Evolutionary conservation across 2,888 invertebrate genomes (phyloP), one percentile per base, ranked within the genome.

Genomic region (Synergus laeviventris): DNA sequence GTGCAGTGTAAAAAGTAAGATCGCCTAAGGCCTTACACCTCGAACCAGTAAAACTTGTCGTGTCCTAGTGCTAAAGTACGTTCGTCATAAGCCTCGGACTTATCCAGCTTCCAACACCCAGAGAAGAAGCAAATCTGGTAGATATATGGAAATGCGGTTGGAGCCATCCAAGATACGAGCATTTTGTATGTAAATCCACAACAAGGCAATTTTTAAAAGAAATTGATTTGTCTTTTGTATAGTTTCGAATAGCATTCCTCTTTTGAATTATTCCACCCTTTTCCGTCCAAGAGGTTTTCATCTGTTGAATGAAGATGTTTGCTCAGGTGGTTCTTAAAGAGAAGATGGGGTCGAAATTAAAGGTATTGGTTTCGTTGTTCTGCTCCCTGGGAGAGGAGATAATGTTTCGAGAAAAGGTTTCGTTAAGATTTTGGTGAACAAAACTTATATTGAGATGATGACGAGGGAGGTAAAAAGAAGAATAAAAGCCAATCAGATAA

Each of bases 1-100:
- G 82, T 84, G 86, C 84, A 87, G 84, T 85, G 86, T 87, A 86
- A 87, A 87, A 88, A 86, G 84, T 82, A 83, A 86, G 82, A 87
- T 86, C 84, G 87, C 89, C 88, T 81, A 82, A 87, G 89, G 89
- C 88, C 84, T 89, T 88, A 89, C 88, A 89, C 89, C 88, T 89
- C 88, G 87, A 88, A 89, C 89, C 89, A 89, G 89, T 89, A 88
- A 88, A 89, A 89, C 89, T 88, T 87, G 89, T 89, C 88, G 88
- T 87, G 84, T 83, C 81, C 83, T 83, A 82, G 84, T 84, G 85
- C 84, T 83, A 83, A 86, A 86, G 86, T 85, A 85, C 86, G 83
- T 81, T 83, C 81, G 82, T 81, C 81, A 81, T 81, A 76, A 81
- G 70, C 78, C 74, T 77, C 56, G 12, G 62, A 64, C 12, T 56